phyloP scores from a whole-genome alignment of 2,797 vertebrate genomes.

The Gadopsis marmoratus region DNA sequence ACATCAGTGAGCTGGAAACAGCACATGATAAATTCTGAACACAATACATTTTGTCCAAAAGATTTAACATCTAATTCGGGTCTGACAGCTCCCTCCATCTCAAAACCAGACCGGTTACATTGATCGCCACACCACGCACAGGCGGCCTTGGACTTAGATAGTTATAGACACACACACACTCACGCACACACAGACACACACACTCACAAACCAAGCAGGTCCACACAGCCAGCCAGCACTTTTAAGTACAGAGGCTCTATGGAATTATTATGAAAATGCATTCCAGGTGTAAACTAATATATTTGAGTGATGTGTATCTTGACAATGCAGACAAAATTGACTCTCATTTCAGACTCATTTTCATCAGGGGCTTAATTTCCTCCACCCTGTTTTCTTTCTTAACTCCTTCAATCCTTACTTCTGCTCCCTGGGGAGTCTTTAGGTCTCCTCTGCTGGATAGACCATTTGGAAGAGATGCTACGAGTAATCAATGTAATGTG shows the following conservation, averaged over 20 bases:
- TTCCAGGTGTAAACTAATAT: constrained; percentile 10
- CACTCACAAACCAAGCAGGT: constrained; percentile 13
- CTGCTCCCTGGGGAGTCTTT: constrained; percentile 59
- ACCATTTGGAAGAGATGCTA: constrained; percentile 63
- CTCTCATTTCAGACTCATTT: constrained; percentile 32
- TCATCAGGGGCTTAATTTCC: constrained; percentile 35
- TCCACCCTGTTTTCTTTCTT: constrained; percentile 45
- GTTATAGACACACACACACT: constrained; percentile 33
- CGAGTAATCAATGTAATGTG: constrained; percentile 69
- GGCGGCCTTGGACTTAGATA: constrained; percentile 89
- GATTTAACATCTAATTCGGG: constrained; percentile 99
- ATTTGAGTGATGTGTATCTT: neutral
- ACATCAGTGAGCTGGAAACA: constrained; percentile 93
- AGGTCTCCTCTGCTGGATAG: constrained; percentile 37
- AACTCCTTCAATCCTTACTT: constrained; percentile 42
- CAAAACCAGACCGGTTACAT: constrained; percentile 84
- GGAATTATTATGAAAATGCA: neutral
- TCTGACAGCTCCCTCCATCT: constrained; percentile 93
- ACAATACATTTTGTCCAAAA: constrained; percentile 93
- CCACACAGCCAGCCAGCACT: neutral
- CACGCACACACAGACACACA: constrained; percentile 27
- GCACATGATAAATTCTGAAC: constrained; percentile 95
- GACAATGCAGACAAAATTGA: constrained; percentile 24
- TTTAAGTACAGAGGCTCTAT: neutral
- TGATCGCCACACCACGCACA: constrained; percentile 87